phyloP scores from a whole-genome alignment of 2,113 vertebrate genomes.

The Falcunculus frontatus region DNA sequence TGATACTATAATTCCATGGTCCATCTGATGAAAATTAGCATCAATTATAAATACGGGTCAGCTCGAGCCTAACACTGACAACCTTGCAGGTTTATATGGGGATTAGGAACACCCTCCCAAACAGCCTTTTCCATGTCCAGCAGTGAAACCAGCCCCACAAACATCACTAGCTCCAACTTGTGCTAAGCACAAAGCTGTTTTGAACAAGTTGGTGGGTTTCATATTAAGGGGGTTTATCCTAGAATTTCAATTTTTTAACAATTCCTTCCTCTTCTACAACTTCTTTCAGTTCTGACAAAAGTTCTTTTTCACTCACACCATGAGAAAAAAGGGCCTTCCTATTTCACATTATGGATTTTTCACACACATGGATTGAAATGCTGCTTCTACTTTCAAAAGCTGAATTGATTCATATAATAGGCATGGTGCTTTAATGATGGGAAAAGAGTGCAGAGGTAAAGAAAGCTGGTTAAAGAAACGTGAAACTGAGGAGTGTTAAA shows the following conservation, averaged over 20 bases:
- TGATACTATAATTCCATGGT: neutral
- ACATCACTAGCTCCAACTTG: neutral
- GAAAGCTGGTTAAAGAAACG: neutral
- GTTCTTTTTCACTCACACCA: neutral
- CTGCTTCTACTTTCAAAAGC: neutral
- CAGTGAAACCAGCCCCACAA: neutral
- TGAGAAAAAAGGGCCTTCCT: neutral
- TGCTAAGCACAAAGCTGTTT: neutral
- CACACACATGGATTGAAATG: neutral
- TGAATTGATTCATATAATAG: neutral
- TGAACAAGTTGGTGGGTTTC: neutral
- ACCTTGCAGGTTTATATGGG: neutral
- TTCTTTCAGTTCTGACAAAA: neutral
- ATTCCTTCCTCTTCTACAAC: neutral
- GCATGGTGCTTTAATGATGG: neutral
- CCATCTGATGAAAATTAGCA: neutral
- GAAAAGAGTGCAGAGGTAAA: neutral
- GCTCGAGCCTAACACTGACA: neutral
- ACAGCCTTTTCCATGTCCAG: neutral
- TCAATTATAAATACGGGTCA: neutral
- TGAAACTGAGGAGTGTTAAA: neutral
- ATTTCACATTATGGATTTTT: neutral
- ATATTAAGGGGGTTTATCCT: neutral
- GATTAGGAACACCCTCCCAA: neutral
- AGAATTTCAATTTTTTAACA: neutral